Conservation (phyloP, 1,140 invertebrate species). For the Eriocheir sinensis region DNA sequence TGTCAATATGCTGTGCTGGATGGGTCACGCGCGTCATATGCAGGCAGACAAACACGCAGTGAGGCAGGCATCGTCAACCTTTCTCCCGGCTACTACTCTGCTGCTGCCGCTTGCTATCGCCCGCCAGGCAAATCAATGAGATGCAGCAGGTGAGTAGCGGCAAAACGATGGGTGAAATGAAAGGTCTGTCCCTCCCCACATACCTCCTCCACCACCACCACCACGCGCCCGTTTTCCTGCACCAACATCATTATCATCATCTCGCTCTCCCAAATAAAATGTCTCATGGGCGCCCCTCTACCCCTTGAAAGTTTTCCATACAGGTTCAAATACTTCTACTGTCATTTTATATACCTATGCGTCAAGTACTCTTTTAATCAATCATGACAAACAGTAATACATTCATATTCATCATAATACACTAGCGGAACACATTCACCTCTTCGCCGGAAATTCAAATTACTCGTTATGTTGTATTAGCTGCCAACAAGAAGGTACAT, state of each 20-base stretch:
- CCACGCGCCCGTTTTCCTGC: neutral
- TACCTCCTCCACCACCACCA: neutral
- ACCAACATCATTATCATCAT: neutral
- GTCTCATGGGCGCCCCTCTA: no score
- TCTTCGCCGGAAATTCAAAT: no score
- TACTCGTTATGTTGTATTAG: no score
- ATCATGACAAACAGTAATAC: no score
- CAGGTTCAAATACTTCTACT: neutral
- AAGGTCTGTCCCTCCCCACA: neutral
- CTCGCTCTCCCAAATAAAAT: constrained; percentile 16
- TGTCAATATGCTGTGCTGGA: no score
- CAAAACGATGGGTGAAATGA: constrained; percentile 4
- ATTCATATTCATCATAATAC: no score
- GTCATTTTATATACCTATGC: neutral
- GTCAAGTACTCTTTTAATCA: neutral
- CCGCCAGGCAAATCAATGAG: neutral
- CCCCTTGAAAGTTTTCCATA: no score
- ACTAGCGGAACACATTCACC: no score
- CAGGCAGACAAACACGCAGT: no score
- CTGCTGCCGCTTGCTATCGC: constrained; percentile 5
- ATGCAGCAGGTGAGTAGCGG: constrained; percentile 19
- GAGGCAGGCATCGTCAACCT: no score
- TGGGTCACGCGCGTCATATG: neutral
- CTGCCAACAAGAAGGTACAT: no score
- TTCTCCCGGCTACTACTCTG: neutral